These are phyloP conservation scores for Cathartes aura DNA, from an alignment of 2,113 vertebrate species.

Conservation along the genomic window DNA sequence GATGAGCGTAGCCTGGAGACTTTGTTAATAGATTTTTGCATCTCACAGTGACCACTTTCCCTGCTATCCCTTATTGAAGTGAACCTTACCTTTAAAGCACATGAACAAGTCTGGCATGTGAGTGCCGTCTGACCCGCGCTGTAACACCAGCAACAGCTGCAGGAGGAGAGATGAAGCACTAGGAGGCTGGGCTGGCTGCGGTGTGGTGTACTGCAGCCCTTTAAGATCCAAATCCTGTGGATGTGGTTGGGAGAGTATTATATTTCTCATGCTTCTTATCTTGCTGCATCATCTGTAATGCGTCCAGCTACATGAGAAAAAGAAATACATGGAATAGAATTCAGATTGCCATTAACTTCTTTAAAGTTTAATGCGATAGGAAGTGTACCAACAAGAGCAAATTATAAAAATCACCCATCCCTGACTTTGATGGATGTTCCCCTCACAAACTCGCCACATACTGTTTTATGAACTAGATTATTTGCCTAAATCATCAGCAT, in stretches of 20 bases:
- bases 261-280: neutral
- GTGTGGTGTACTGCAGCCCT: neutral
- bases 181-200: neutral
- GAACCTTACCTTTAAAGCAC: neutral
- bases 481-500: slow-evolving; percentile 40
- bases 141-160: neutral
- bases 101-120: neutral
- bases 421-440: slow-evolving; percentile 49
- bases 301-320: neutral
- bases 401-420: slow-evolving; percentile 22
- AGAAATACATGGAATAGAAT: neutral
- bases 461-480: slow-evolving; percentile 26
- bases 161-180: neutral
- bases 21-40: neutral
- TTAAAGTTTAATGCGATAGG: slow-evolving; percentile 2
- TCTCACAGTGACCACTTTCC: neutral
- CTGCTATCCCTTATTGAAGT: neutral
- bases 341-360: neutral
- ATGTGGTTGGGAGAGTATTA: neutral
- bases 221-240: neutral
- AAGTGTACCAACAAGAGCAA: slow-evolving; percentile 9
- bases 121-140: neutral
- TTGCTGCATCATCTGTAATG: neutral
- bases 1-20: accelerated
- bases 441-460: neutral